Evolutionary conservation across 2,113 vertebrate species (phyloP).

Genomic region (Isichthys henryi): DNA sequence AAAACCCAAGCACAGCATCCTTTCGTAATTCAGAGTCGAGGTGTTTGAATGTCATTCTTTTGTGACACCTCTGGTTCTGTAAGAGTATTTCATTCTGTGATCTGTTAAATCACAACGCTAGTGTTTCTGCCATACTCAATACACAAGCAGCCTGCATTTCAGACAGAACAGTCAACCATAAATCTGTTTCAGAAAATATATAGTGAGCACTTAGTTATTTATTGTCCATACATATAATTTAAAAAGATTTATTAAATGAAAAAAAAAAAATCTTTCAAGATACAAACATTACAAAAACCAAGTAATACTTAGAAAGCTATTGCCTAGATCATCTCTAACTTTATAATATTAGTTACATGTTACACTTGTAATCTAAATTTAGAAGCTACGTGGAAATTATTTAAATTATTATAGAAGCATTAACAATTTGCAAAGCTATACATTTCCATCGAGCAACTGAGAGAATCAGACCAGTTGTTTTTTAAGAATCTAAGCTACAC

Average conservation of each 20-base stretch:
- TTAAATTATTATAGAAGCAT: background rate
- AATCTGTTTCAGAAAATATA: background rate
- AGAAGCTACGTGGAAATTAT: background rate
- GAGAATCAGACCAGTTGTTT: background rate
- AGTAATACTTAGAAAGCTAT: background rate
- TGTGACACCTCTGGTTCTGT: background rate
- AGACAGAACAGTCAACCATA: background rate
- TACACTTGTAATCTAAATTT: slow-evolving; percentile 1
- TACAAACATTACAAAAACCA: background rate
- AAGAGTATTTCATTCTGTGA: background rate
- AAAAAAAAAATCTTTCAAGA: background rate
- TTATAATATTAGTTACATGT: background rate
- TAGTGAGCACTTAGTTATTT: background rate
- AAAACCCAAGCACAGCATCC: background rate
- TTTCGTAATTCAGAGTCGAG: background rate
- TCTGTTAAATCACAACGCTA: background rate
- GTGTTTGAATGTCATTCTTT: slow-evolving; percentile 17
- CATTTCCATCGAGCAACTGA: background rate
- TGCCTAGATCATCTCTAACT: background rate
- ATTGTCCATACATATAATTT: background rate
- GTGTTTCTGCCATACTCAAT: background rate
- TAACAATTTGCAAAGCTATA: background rate
- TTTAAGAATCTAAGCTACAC: background rate
- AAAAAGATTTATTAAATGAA: background rate
- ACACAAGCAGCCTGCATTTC: background rate